Percentiles rank a stretch among this genome's conserved stretches.
These are phyloP conservation scores for Napeogenes sylphis DNA, from an alignment of 2,888 invertebrate genomes.

Conservation along the genomic window DNA sequence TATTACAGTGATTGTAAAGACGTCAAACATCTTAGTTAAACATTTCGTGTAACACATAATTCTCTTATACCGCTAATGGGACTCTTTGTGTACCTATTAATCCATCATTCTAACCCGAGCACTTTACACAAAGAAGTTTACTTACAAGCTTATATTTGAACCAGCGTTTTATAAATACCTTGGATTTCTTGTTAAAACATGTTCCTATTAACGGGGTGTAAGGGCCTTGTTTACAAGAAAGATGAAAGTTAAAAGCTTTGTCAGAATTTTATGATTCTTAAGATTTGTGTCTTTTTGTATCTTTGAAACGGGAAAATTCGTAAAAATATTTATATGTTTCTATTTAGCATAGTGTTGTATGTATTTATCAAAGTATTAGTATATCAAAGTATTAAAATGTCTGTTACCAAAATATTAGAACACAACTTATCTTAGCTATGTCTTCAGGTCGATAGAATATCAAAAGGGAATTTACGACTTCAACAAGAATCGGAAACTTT, in stretches of 20 bases:
- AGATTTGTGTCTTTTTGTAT: too few relatives aligned
- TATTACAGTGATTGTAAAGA: background rate
- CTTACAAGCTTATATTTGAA: slow-evolving; percentile 17
- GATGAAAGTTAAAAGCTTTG: background rate
- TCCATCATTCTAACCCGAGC: slow-evolving; percentile 27
- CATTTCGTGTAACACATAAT: slow-evolving; percentile 17
- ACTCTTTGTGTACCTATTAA: slow-evolving; percentile 13
- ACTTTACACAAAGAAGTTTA: slow-evolving; percentile 23
- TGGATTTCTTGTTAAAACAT: background rate
- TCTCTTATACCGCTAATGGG: slow-evolving; percentile 20
- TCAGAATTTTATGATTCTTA: too few relatives aligned
- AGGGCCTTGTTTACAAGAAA: background rate
- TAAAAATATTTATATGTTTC: too few relatives aligned
- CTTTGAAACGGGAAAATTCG: too few relatives aligned
- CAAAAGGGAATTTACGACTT: too few relatives aligned
- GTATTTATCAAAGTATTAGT: too few relatives aligned
- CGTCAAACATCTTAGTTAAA: background rate
- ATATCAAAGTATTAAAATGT: too few relatives aligned
- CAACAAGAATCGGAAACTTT: too few relatives aligned
- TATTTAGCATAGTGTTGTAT: too few relatives aligned
- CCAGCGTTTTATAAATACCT: slow-evolving; percentile 16
- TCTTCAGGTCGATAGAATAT: too few relatives aligned
- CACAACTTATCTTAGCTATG: too few relatives aligned
- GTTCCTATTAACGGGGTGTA: background rate
- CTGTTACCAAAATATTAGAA: too few relatives aligned